phyloP scores from a whole-genome alignment of 2,888 invertebrate genomes.

The Actias luna region DNA sequence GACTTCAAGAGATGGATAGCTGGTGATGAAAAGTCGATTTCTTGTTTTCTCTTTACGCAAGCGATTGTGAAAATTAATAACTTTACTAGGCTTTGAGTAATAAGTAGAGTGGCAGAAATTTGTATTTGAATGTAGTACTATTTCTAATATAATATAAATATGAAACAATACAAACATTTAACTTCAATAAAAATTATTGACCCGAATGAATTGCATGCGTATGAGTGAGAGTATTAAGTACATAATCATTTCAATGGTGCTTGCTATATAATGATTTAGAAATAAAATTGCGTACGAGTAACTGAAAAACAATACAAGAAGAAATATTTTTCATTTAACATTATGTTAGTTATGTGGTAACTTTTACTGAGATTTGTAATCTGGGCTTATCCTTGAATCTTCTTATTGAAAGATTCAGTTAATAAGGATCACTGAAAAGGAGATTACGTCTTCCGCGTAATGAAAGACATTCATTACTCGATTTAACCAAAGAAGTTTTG shows the following conservation, averaged over 20 bases:
- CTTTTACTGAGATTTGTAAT: not conserved
- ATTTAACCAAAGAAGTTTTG: conserved; percentile 20
- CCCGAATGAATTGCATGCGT: not conserved
- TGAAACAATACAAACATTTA: too few species aligned
- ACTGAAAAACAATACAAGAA: not conserved
- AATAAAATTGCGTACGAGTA: not conserved
- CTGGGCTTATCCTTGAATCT: not conserved
- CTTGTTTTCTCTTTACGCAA: too few species aligned
- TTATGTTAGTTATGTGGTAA: not conserved
- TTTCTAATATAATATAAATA: too few species aligned
- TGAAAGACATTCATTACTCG: conserved; percentile 31
- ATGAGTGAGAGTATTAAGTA: not conserved
- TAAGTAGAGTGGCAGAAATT: too few species aligned
- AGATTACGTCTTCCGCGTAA: conserved; percentile 21
- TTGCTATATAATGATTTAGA: not conserved
- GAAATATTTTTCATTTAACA: not conserved
- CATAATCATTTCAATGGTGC: not conserved
- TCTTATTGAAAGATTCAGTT: conserved; percentile 11
- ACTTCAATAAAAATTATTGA: too few species aligned
- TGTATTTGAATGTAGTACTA: too few species aligned
- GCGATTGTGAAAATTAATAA: too few species aligned
- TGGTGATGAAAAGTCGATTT: too few species aligned
- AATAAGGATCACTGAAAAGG: conserved; percentile 13
- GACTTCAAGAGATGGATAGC: too few species aligned
- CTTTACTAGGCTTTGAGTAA: too few species aligned